These are phyloP conservation scores for Notospermus geniculatus DNA, from an alignment of 1,140 invertebrate genomes.

Conservation along the genomic window DNA sequence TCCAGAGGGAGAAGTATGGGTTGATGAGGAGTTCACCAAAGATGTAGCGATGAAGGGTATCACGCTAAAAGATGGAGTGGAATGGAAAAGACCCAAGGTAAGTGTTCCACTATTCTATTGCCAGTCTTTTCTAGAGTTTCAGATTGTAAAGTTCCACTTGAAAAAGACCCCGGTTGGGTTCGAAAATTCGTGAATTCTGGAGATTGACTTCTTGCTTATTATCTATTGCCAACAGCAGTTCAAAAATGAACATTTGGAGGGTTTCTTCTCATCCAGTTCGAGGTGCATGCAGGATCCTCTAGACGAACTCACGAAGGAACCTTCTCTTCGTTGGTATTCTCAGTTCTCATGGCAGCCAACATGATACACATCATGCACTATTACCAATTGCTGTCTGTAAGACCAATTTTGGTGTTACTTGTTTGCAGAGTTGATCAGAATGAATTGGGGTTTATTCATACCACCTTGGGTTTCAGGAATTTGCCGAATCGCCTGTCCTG, in stretches of 20 bases:
- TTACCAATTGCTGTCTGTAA: too few relatives aligned
- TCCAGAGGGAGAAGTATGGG: conserved; percentile 17
- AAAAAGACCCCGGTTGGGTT: too few relatives aligned
- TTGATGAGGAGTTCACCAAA: conserved; percentile 27
- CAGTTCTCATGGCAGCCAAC: background rate
- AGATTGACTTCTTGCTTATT: too few relatives aligned
- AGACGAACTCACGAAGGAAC: background rate
- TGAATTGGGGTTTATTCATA: too few relatives aligned
- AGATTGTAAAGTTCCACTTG: too few relatives aligned
- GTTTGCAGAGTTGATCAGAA: too few relatives aligned
- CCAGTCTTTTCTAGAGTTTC: too few relatives aligned
- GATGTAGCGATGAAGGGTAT: conserved; percentile 23
- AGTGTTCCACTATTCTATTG: conserved; percentile 8
- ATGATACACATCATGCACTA: background rate
- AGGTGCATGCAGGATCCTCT: background rate
- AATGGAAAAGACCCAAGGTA: conserved; percentile 33
- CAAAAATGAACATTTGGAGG: background rate
- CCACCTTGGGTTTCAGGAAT: conserved; percentile 33
- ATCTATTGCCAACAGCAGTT: background rate
- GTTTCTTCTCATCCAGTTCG: background rate
- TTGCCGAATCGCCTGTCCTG: conserved; percentile 30
- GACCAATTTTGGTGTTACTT: too few relatives aligned
- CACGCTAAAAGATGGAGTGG: conserved; percentile 6
- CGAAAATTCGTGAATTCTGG: too few relatives aligned
- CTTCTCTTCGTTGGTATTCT: background rate